Conservation (phyloP, 2,888 invertebrate genomes). For the Helobdella robusta region DNA sequence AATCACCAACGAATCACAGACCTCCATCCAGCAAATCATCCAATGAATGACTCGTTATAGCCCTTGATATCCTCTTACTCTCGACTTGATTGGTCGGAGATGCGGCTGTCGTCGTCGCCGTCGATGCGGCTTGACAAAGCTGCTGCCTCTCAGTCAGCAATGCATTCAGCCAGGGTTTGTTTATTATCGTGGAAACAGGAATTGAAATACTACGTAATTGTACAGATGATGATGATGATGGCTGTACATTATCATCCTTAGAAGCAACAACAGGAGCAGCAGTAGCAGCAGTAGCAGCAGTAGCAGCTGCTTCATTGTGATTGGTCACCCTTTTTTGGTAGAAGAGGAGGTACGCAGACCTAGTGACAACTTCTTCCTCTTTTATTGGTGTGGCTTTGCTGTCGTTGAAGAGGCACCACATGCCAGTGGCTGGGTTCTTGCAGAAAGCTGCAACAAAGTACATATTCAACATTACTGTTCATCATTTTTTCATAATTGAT, state of each 20-base stretch:
- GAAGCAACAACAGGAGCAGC: background rate
- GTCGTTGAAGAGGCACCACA: constrained; percentile 92
- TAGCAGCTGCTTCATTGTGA: background rate
- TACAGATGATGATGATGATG: background rate
- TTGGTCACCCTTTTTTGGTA: constrained; percentile 57
- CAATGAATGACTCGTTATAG: constrained; percentile 25
- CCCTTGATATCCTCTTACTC: constrained; percentile 13
- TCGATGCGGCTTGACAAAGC: background rate
- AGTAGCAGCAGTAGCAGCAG: background rate
- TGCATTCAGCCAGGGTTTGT: background rate
- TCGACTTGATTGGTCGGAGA: no score
- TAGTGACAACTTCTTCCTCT: constrained; percentile 63
- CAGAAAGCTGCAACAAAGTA: constrained; percentile 62
- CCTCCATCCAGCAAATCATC: constrained; percentile 24
- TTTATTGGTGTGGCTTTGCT: constrained; percentile 68
- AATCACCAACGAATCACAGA: no score
- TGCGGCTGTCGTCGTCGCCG: background rate
- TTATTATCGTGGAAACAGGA: background rate
- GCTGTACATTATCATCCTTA: background rate
- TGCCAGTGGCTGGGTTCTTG: constrained; percentile 68
- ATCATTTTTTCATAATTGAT: no score
- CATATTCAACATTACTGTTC: no score
- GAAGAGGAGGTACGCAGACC: constrained; percentile 87
- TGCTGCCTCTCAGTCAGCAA: constrained; percentile 1
- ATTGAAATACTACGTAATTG: background rate